Conservation (phyloP, 1,140 invertebrate genomes). For the Marisa cornuarietis region DNA sequence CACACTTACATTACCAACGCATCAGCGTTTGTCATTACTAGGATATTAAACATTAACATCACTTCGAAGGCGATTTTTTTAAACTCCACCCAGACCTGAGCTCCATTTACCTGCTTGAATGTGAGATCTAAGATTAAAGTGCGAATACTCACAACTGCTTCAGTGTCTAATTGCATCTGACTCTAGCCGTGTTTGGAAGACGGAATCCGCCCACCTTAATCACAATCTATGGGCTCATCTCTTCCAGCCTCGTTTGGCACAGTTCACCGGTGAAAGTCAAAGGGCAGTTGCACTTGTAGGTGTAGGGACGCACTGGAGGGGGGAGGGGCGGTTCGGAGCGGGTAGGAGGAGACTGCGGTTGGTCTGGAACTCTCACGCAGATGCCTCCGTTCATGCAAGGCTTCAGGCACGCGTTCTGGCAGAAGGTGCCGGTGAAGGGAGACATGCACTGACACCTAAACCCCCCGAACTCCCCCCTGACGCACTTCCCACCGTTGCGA, state of each 20-base stretch:
- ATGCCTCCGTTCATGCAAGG: conserved; percentile 3
- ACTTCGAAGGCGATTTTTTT: no score
- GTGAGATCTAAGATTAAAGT: no score
- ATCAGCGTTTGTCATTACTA: no score
- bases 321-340: neutral
- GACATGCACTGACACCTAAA: conserved; percentile 6
- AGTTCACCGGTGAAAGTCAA: neutral
- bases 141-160: no score
- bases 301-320: neutral
- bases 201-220: no score
- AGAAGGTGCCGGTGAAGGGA: conserved; percentile 19
- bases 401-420: conserved; percentile 8
- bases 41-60: no score
- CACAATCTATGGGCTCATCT: no score
- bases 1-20: no score
- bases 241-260: neutral
- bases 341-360: neutral
- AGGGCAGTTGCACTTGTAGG: neutral
- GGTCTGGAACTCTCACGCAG: neutral
- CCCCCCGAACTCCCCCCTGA: neutral
- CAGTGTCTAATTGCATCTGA: no score
- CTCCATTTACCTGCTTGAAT: no score
- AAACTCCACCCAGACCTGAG: no score
- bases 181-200: no score
- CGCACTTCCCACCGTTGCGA: conserved; percentile 11